Evolutionary conservation across 2,113 vertebrate genomes (phyloP).

Genomic region (Zosterops japonicus): DNA sequence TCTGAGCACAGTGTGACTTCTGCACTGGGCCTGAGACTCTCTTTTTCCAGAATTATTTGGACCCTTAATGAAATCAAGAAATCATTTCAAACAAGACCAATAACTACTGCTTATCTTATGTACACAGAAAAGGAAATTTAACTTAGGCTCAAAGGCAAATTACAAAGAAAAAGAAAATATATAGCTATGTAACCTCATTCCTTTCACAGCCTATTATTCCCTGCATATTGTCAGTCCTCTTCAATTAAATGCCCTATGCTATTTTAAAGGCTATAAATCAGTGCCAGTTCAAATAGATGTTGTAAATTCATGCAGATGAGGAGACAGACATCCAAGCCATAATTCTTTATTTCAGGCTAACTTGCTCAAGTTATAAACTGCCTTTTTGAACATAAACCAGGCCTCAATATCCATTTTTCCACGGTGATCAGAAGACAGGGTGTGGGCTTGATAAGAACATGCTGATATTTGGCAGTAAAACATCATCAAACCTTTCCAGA

Average conservation of each 20-base stretch:
- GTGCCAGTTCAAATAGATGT: background rate
- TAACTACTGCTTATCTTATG: slow-evolving; percentile 13
- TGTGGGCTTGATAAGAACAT: background rate
- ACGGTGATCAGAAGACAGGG: background rate
- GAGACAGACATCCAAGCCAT: background rate
- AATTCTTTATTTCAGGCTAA: slow-evolving; percentile 2
- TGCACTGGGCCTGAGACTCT: background rate
- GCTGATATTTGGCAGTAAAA: slow-evolving; percentile 2
- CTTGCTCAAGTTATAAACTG: background rate
- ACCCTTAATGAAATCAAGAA: background rate
- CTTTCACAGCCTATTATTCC: background rate
- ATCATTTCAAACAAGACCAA: background rate
- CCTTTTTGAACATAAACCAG: background rate
- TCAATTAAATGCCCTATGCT: background rate
- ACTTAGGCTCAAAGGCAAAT: slow-evolving; percentile 2
- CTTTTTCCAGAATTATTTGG: background rate
- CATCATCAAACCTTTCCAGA: slow-evolving; percentile 6
- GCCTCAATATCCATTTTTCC: background rate
- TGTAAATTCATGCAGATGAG: slow-evolving; percentile 34
- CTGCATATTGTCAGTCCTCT: background rate
- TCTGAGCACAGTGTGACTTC: background rate
- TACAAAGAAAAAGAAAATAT: background rate
- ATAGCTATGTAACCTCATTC: background rate
- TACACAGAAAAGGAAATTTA: slow-evolving; percentile 8
- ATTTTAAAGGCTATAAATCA: slow-evolving; percentile 13